phyloP scores from a whole-genome alignment of 2,888 invertebrate genomes.

The Kuschelorhynchus macadamiae region DNA sequence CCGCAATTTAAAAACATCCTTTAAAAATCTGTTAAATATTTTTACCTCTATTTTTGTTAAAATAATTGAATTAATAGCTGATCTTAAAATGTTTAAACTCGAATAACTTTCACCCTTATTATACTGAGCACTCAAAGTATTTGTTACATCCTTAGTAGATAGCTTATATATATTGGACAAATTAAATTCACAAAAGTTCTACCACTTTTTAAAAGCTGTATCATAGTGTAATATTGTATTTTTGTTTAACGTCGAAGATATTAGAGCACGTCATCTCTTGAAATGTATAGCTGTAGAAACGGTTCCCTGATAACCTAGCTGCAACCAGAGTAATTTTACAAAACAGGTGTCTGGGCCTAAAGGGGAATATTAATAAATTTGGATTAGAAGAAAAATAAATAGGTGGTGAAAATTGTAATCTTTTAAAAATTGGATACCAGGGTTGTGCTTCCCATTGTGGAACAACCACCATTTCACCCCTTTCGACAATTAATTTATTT shows the following conservation, averaged over 20 bases:
- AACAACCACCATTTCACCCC: background rate
- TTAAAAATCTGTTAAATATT: constrained; percentile 15
- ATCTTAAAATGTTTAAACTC: constrained; percentile 11
- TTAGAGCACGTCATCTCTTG: background rate
- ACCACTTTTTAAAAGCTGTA: background rate
- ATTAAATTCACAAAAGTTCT: background rate
- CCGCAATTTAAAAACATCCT: constrained; percentile 16
- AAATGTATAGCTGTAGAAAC: too few species aligned
- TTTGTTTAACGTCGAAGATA: constrained; percentile 7
- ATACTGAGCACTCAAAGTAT: constrained; percentile 11
- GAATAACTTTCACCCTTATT: constrained; percentile 1
- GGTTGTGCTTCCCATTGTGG: background rate
- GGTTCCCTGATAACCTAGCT: constrained; percentile 1
- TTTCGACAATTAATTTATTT: constrained; percentile 10
- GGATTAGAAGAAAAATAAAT: background rate
- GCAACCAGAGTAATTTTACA: background rate
- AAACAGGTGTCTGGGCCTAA: constrained; percentile 11
- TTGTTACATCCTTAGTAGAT: background rate
- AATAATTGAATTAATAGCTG: constrained; percentile 6
- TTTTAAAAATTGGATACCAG: constrained; percentile 2
- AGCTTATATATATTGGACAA: background rate
- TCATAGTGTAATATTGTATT: constrained; percentile 9
- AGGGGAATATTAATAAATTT: background rate
- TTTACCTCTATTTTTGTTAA: constrained; percentile 4
- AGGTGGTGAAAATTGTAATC: background rate